phyloP scores from a whole-genome alignment of 2,113 vertebrate genomes.

The pig (Sus scrofa) region T2T-Sscrofa CM000816.6:40638501-40639000 shows the following conservation, averaged over 20 bases:
- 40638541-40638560: slow-evolving; percentile 33
- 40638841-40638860: background rate
- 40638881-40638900: slow-evolving; percentile 34
- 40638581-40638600: slow-evolving; percentile 55
- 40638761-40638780: slow-evolving; percentile 49
- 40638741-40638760: slow-evolving; percentile 54
- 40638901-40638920: slow-evolving; percentile 35
- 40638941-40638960: slow-evolving; percentile 64
- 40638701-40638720: slow-evolving; percentile 55
- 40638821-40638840: background rate
- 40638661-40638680: slow-evolving; percentile 71
- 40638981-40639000: slow-evolving; percentile 69
- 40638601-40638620: slow-evolving; percentile 59
- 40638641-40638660: slow-evolving; percentile 63
- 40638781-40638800: slow-evolving; percentile 27
- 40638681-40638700: slow-evolving; percentile 61
- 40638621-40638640: slow-evolving; percentile 71
- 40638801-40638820: background rate
- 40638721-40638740: slow-evolving; percentile 56
- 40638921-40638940: slow-evolving; percentile 36
- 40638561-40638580: slow-evolving; percentile 54
- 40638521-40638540: slow-evolving; percentile 37
- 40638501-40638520: slow-evolving; percentile 17
- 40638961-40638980: slow-evolving; percentile 73
- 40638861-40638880: background rate